These are phyloP conservation scores for Lingula anatina DNA, from an alignment of 2,888 invertebrate species.

Conservation along the genomic window DNA sequence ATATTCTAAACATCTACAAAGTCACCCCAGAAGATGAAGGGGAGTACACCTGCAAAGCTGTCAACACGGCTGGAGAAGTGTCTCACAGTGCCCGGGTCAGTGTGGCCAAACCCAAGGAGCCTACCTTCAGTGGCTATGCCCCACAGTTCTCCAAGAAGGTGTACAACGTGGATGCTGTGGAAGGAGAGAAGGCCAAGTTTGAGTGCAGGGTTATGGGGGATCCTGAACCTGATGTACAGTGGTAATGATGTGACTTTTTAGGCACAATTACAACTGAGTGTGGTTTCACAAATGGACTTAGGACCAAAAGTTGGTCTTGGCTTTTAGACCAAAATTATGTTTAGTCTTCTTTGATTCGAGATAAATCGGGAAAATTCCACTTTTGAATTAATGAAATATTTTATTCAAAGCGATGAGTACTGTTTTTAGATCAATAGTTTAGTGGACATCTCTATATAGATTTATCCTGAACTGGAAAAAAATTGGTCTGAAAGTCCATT, in stretches of 20 bases:
- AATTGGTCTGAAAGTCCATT: too few species aligned
- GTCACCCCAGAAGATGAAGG: conserved; percentile 12
- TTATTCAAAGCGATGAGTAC: too few species aligned
- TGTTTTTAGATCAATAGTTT: too few species aligned
- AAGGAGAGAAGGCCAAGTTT: conserved; percentile 31
- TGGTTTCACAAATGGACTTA: not conserved
- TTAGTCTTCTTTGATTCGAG: too few species aligned
- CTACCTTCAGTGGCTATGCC: conserved; percentile 26
- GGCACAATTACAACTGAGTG: not conserved
- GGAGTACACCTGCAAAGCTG: conserved; percentile 11
- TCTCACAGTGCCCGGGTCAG: conserved; percentile 6
- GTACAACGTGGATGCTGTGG: conserved; percentile 23
- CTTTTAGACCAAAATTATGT: too few species aligned
- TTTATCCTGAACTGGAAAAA: too few species aligned
- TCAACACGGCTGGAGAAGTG: conserved; percentile 13
- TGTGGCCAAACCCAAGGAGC: not conserved
- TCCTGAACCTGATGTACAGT: conserved; percentile 79
- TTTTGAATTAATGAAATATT: too few species aligned
- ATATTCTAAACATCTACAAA: conserved; percentile 6
- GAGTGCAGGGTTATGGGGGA: conserved; percentile 72
- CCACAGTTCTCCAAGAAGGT: conserved; percentile 43
- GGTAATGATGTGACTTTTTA: too few species aligned
- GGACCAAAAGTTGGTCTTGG: not conserved
- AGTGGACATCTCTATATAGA: too few species aligned
- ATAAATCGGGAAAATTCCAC: too few species aligned